Percentiles rank a stretch among this genome's conserved stretches.
These are phyloP conservation scores for Habrosyne pyritoides DNA, from an alignment of 2,888 invertebrate genomes.

Conservation along the genomic window DNA sequence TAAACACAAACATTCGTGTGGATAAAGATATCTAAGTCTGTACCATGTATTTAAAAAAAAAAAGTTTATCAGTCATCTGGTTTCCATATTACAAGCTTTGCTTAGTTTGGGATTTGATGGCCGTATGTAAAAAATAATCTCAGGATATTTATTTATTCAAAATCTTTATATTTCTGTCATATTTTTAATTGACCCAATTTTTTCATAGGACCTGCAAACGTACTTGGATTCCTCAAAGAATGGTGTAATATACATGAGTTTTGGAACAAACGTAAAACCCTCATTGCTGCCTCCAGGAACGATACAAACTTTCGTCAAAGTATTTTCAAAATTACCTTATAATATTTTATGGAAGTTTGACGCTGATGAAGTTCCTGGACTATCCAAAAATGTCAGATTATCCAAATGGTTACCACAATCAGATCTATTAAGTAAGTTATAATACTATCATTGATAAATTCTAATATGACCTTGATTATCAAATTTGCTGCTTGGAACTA, in stretches of 20 bases:
- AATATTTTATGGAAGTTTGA: constrained; percentile 70
- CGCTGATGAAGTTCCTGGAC: constrained; percentile 37
- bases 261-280: constrained; percentile 64
- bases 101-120: too few species aligned
- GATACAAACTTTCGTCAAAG: constrained; percentile 46
- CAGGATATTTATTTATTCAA: too few species aligned
- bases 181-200: neutral
- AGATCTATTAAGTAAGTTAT: constrained; percentile 48
- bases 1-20: too few species aligned
- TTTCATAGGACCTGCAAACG: constrained; percentile 53
- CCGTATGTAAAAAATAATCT: neutral
- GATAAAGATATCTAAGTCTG: too few species aligned
- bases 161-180: too few species aligned
- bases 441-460: neutral
- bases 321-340: constrained; percentile 61
- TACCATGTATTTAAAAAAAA: too few species aligned
- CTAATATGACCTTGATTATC: neutral
- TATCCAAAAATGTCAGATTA: constrained; percentile 57
- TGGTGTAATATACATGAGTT: constrained; percentile 71
- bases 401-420: constrained; percentile 64
- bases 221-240: constrained; percentile 60
- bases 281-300: constrained; percentile 49
- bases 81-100: too few species aligned
- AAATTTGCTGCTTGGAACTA: too few species aligned
- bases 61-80: too few species aligned